Evolutionary conservation across 1,140 invertebrate genomes (phyloP).

Genomic region (Rhopalosiphum padi): DNA sequence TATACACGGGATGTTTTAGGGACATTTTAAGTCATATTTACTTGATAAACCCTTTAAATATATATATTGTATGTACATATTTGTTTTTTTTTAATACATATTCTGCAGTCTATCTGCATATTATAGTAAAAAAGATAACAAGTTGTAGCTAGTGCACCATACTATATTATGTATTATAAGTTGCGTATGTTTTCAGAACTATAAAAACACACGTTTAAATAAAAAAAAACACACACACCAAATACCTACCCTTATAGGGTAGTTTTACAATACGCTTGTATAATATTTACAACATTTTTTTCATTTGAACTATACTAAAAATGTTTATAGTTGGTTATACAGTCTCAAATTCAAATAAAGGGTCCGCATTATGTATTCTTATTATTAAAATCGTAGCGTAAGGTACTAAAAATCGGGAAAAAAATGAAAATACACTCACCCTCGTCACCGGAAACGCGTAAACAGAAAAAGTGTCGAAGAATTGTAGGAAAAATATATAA

Average conservation of each 20-base stretch:
- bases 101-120: background rate
- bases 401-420: background rate
- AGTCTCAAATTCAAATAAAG: background rate
- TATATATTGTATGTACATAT: background rate
- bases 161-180: background rate
- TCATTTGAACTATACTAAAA: background rate
- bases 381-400: no score
- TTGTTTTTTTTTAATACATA: background rate
- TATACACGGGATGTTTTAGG: background rate
- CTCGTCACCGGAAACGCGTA: conserved; percentile 29
- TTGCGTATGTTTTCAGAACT: background rate
- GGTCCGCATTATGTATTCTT: background rate
- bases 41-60: background rate
- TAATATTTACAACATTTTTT: background rate
- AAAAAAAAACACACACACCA: background rate
- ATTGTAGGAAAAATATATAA: background rate
- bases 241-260: background rate
- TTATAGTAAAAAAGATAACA: background rate
- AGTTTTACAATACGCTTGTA: background rate
- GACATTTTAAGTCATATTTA: background rate
- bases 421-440: conserved; percentile 22
- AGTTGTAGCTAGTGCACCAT: background rate
- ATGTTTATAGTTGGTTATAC: background rate
- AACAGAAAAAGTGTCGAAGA: conserved; percentile 27
- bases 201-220: background rate